phyloP scores from a whole-genome alignment of 2,888 invertebrate genomes.

The Leucania comma region DNA sequence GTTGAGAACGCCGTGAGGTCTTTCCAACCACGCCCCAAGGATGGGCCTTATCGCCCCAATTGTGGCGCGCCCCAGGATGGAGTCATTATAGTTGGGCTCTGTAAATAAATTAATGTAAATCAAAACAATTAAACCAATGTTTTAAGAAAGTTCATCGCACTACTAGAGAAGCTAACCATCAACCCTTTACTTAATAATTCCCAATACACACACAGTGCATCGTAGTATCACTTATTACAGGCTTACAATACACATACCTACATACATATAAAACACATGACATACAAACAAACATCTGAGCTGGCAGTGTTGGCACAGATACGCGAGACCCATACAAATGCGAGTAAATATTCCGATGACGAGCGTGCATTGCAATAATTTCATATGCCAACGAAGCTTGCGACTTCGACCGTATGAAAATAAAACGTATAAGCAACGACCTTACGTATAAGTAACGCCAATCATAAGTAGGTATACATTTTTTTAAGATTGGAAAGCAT shows the following conservation, averaged over 20 bases:
- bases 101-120: no score
- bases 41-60: no score
- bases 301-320: conserved; percentile 22
- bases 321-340: conserved; percentile 41
- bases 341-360: conserved; percentile 36
- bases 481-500: no score
- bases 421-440: background rate
- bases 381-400: background rate
- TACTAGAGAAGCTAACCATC: background rate
- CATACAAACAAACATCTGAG: conserved; percentile 26
- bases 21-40: no score
- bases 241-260: background rate
- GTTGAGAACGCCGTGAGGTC: no score
- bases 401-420: background rate
- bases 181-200: background rate
- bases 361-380: conserved; percentile 22
- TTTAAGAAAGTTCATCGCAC: no score
- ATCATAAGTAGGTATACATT: no score
- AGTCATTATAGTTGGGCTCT: no score
- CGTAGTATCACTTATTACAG: conserved; percentile 11
- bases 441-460: no score
- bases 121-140: no score
- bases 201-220: background rate
- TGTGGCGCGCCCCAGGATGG: no score
- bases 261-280: background rate